phyloP scores from a whole-genome alignment of 2,797 vertebrate species.

The Falco berigora region DNA sequence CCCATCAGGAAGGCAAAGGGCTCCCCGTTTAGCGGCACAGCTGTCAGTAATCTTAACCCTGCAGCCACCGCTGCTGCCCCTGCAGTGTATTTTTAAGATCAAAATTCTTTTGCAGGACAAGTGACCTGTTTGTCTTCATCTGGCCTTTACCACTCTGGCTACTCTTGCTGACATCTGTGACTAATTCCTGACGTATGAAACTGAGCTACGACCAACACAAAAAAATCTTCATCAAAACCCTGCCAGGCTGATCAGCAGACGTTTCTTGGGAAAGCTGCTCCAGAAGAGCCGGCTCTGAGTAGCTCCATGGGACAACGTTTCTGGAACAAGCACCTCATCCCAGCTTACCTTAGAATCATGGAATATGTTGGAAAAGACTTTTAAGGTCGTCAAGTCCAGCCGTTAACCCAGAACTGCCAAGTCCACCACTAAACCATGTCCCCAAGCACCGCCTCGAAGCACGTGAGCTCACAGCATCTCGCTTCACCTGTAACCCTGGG shows the following conservation, averaged over 20 bases:
- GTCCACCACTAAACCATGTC: no score
- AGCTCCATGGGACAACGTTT: not conserved
- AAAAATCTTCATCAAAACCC: conserved; percentile 57
- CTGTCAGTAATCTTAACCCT: not conserved
- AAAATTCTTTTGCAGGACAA: conserved; percentile 65
- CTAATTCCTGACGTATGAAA: conserved; percentile 67
- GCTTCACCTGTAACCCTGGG: not conserved
- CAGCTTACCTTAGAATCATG: not conserved
- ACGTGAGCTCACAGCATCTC: not conserved
- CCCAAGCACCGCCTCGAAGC: not conserved
- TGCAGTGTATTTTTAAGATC: conserved; percentile 51
- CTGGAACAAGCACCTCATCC: not conserved
- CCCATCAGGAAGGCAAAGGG: not conserved
- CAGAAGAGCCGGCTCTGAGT: not conserved
- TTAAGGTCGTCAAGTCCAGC: no score
- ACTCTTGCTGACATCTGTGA: conserved; percentile 69
- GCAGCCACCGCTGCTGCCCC: not conserved
- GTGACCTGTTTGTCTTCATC: conserved; percentile 46
- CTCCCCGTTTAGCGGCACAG: not conserved
- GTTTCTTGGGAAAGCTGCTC: not conserved
- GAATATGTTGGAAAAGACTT: no score
- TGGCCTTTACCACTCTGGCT: conserved; percentile 63
- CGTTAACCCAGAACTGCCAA: no score
- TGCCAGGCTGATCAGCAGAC: not conserved
- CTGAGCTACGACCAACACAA: conserved; percentile 64